These are phyloP conservation scores for Drosophila putrida DNA, from an alignment of 2,888 invertebrate species.

Conservation along the genomic window DNA sequence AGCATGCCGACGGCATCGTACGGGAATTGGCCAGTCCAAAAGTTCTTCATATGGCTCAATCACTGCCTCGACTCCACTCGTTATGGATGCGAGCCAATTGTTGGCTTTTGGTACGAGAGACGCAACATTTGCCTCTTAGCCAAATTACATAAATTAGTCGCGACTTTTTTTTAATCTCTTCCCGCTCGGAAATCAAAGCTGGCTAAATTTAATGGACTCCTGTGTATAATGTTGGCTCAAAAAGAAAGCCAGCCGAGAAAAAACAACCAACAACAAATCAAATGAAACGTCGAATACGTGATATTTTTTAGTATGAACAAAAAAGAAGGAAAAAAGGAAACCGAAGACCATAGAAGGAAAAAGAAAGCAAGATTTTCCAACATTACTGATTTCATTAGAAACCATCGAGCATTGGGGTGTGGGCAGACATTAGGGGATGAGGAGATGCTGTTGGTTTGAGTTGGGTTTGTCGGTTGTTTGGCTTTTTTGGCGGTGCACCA, in stretches of 20 bases:
- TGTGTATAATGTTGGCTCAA: slow-evolving; percentile 67
- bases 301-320: slow-evolving; percentile 31
- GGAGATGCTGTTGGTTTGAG: slow-evolving; percentile 7
- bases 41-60: slow-evolving; percentile 10
- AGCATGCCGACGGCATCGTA: slow-evolving; percentile 54
- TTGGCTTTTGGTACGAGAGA: slow-evolving; percentile 38
- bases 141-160: slow-evolving; percentile 79
- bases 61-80: slow-evolving; percentile 22
- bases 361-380: slow-evolving; percentile 35
- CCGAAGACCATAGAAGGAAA: slow-evolving; percentile 2
- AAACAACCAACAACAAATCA: slow-evolving; percentile 52
- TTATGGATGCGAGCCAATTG: slow-evolving; percentile 77
- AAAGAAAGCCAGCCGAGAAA: slow-evolving; percentile 33
- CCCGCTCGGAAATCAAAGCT: slow-evolving; percentile 65
- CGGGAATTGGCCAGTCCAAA: slow-evolving; percentile 10
- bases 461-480: slow-evolving; percentile 42
- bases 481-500: slow-evolving; percentile 73
- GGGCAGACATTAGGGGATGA: background rate
- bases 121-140: slow-evolving; percentile 70
- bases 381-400: slow-evolving; percentile 70
- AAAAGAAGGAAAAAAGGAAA: slow-evolving; percentile 2
- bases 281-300: slow-evolving; percentile 54
- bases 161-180: slow-evolving; percentile 19
- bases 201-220: slow-evolving; percentile 78
- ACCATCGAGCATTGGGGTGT: slow-evolving; percentile 34